A percentile compares a stretch with the other conserved stretches of the same genome.
phyloP scores from a whole-genome alignment of 2,888 invertebrate species.

The Drosophila fulvimacula region DNA sequence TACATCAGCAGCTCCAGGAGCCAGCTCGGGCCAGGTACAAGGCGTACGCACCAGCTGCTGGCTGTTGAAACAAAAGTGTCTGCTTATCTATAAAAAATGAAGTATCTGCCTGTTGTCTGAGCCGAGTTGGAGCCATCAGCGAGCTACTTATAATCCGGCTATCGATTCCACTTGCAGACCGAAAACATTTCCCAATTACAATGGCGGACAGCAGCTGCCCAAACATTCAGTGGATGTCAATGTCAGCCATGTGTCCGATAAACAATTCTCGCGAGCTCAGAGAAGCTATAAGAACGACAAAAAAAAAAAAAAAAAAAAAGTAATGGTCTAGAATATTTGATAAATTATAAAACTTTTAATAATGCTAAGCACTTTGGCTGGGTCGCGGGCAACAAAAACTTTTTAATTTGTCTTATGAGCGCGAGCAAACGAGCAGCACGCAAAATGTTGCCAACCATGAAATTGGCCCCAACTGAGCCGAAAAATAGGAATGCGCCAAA shows the following conservation, averaged over 20 bases:
- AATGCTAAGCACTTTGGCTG: slow-evolving; percentile 62
- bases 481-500: slow-evolving; percentile 28
- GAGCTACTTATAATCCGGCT: slow-evolving; percentile 54
- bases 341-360: slow-evolving; percentile 78
- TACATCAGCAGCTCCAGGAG: background rate
- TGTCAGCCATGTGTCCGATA: slow-evolving; percentile 59
- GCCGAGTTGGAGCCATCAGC: slow-evolving; percentile 12
- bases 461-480: slow-evolving; percentile 51
- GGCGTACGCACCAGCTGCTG: slow-evolving; percentile 28
- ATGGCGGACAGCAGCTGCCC: slow-evolving; percentile 37
- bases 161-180: slow-evolving; percentile 50
- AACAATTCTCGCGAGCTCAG: slow-evolving; percentile 50
- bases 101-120: slow-evolving; percentile 30
- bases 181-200: slow-evolving; percentile 61
- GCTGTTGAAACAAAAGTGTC: slow-evolving; percentile 47
- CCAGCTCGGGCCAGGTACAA: background rate
- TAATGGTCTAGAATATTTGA: slow-evolving; percentile 58
- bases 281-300: background rate
- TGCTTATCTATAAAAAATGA: slow-evolving; percentile 72
- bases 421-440: slow-evolving; percentile 49
- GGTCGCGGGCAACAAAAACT: slow-evolving; percentile 54
- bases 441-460: slow-evolving; percentile 74
- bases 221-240: slow-evolving; percentile 39
- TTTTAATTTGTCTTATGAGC: slow-evolving; percentile 69
- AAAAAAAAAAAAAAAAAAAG: background rate